Percentiles rank a stretch among this genome's conserved stretches.
phyloP scores from a whole-genome alignment of 2,888 invertebrate genomes.

The Cheiracanthium punctorium region DNA sequence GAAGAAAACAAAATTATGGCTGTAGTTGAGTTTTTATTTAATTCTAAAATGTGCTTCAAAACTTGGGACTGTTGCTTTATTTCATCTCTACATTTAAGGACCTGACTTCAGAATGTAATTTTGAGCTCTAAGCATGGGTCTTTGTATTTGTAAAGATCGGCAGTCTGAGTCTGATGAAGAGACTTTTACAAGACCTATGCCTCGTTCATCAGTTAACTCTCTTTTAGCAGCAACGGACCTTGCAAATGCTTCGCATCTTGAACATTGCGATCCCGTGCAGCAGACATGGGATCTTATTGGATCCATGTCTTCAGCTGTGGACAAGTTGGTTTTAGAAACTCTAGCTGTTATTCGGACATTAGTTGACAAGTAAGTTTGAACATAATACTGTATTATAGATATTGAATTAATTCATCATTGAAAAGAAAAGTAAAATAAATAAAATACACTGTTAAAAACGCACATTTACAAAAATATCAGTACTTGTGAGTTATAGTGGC shows the following conservation, averaged over 20 bases:
- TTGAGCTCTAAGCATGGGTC: slow-evolving; percentile 52
- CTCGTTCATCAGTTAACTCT: slow-evolving; percentile 53
- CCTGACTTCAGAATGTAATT: slow-evolving; percentile 26
- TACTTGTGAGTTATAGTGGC: too few relatives aligned
- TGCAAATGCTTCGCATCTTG: neutral
- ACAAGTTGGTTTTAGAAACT: slow-evolving; percentile 87
- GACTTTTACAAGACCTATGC: slow-evolving; percentile 31
- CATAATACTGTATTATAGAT: too few relatives aligned
- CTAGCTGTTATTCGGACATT: slow-evolving; percentile 86
- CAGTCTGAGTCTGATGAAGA: slow-evolving; percentile 65
- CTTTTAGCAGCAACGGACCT: slow-evolving; percentile 40
- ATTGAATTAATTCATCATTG: too few relatives aligned
- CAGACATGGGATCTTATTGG: slow-evolving; percentile 53
- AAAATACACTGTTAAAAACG: too few relatives aligned
- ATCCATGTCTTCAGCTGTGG: slow-evolving; percentile 77
- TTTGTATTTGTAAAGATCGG: slow-evolving; percentile 68
- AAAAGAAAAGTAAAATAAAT: too few relatives aligned
- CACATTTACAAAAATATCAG: too few relatives aligned
- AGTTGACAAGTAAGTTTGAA: slow-evolving; percentile 85
- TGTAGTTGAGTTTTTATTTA: neutral
- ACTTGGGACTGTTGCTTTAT: too few relatives aligned
- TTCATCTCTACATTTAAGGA: neutral
- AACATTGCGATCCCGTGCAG: slow-evolving; percentile 51
- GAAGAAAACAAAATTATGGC: neutral
- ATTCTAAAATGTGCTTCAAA: too few relatives aligned